These are phyloP conservation scores for Zoanthus sansibaricus DNA, from an alignment of 92 coral and sea anemone species.

Conservation along the genomic window DNA sequence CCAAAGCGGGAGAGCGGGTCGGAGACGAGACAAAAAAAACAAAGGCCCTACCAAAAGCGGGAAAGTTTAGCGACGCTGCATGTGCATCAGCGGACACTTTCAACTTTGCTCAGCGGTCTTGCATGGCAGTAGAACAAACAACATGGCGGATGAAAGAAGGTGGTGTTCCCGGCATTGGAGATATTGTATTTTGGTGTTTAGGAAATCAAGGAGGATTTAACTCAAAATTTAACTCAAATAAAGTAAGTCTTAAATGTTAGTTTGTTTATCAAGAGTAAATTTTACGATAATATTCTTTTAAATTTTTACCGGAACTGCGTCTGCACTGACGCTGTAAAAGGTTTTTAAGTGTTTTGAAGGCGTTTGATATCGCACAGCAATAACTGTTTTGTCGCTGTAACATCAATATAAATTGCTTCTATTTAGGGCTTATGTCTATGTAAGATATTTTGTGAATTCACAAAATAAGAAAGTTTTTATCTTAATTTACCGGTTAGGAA, in stretches of 20 bases:
- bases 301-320: background rate
- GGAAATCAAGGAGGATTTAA: constrained; percentile 12
- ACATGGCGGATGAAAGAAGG: constrained; percentile 32
- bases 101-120: constrained; percentile 24
- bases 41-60: no score
- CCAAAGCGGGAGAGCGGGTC: no score
- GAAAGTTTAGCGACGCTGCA: no score
- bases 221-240: background rate
- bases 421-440: no score
- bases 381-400: no score
- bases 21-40: no score
- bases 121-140: constrained; percentile 23
- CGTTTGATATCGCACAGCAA: background rate
- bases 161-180: constrained; percentile 16
- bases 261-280: background rate
- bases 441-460: no score
- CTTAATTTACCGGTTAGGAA: no score
- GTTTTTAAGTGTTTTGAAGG: background rate
- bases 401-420: no score
- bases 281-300: background rate
- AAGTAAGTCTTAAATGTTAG: background rate
- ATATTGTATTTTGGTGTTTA: background rate
- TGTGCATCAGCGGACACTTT: background rate
- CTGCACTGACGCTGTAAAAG: background rate
- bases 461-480: no score